Evolutionary conservation across 1,140 invertebrate genomes (phyloP).

Genomic region (Lanistes nyassanus): DNA sequence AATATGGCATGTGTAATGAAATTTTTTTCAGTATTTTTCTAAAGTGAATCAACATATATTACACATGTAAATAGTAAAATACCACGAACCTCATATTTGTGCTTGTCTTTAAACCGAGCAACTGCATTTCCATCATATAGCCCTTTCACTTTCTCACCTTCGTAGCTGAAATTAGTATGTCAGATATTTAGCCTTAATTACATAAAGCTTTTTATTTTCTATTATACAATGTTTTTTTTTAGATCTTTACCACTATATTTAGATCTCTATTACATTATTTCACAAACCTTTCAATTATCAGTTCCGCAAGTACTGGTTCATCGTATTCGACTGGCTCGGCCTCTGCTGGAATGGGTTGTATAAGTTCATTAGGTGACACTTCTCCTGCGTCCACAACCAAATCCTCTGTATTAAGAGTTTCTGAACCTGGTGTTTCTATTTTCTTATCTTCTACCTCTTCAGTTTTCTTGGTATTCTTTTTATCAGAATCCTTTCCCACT

Average conservation of each 20-base stretch:
- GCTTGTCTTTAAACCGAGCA: slow-evolving; percentile 57
- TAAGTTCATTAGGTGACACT: slow-evolving; percentile 46
- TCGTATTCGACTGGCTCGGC: slow-evolving; percentile 59
- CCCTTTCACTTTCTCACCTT: slow-evolving; percentile 62
- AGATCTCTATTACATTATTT: not conserved
- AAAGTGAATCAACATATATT: not conserved
- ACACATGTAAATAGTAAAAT: too few species aligned
- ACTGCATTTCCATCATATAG: slow-evolving; percentile 63
- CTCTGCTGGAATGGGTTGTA: slow-evolving; percentile 18
- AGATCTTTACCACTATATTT: not conserved
- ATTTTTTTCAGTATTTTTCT: not conserved
- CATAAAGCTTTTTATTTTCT: not conserved
- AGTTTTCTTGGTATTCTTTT: slow-evolving; percentile 53
- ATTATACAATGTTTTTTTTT: not conserved
- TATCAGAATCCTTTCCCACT: slow-evolving; percentile 47
- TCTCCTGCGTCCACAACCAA: slow-evolving; percentile 32
- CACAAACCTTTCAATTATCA: slow-evolving; percentile 61
- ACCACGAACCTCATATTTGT: slow-evolving; percentile 60
- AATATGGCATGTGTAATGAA: too few species aligned
- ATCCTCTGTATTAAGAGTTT: slow-evolving; percentile 34
- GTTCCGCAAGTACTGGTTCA: slow-evolving; percentile 59
- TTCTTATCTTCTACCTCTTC: slow-evolving; percentile 49
- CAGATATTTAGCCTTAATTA: not conserved
- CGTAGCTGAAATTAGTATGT: slow-evolving; percentile 49
- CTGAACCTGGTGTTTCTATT: slow-evolving; percentile 28